phyloP scores from a whole-genome alignment of 2,888 invertebrate species.

The Drosophila crucigera region DNA sequence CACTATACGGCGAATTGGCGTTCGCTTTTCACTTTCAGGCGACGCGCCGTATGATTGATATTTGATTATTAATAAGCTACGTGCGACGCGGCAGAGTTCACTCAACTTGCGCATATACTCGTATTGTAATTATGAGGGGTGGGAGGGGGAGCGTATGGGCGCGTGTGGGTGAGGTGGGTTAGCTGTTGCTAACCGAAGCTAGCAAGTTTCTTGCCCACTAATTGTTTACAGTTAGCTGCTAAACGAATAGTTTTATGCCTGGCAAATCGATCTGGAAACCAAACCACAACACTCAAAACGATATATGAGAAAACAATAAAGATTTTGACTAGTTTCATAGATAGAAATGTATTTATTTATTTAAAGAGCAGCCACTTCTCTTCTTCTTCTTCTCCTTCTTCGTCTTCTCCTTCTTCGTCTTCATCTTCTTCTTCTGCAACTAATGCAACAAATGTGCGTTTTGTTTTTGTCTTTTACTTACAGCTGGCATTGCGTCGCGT shows the following conservation, averaged over 20 bases:
- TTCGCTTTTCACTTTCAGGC: constrained; percentile 64
- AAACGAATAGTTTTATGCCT: not conserved
- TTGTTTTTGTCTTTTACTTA: constrained; percentile 12
- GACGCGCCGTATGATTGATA: constrained; percentile 52
- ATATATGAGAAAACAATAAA: not conserved
- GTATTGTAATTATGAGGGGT: not conserved
- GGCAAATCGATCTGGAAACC: not conserved
- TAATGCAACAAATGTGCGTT: constrained; percentile 4
- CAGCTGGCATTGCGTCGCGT: constrained; percentile 76
- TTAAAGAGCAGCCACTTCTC: not conserved
- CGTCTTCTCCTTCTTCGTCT: not conserved
- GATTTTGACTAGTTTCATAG: not conserved
- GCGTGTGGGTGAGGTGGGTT: not conserved
- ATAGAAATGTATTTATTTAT: not conserved
- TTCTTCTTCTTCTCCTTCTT: too few relatives aligned
- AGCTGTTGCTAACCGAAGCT: constrained; percentile 3
- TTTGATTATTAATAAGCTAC: constrained; percentile 33
- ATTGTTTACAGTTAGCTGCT: constrained; percentile 11
- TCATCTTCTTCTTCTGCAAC: not conserved
- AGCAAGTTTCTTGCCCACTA: constrained; percentile 4
- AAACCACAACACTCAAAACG: not conserved
- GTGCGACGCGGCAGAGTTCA: constrained; percentile 47
- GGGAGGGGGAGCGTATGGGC: not conserved
- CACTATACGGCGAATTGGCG: constrained; percentile 9
- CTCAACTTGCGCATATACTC: constrained; percentile 47